Conservation (phyloP, 2,797 vertebrate species). For the Pangasius krempfi region DNA sequence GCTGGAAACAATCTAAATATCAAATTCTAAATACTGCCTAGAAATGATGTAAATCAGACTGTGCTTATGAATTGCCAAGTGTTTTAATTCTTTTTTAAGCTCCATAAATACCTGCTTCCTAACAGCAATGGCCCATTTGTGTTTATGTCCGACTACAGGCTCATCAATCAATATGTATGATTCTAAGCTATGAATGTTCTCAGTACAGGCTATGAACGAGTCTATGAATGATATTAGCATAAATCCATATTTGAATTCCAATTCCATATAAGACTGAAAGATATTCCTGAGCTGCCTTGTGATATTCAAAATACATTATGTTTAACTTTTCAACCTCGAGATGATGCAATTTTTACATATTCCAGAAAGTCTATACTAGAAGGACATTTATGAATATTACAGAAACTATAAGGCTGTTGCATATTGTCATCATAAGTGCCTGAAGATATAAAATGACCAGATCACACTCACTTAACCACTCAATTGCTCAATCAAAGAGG, state of each 20-base stretch:
- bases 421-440: slow-evolving; percentile 5
- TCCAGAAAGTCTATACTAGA: not conserved
- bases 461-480: slow-evolving; percentile 1
- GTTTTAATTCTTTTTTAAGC: not conserved
- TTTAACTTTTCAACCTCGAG: slow-evolving; percentile 3
- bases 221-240: slow-evolving; percentile 26
- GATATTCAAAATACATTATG: slow-evolving; percentile 11
- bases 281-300: not conserved
- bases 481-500: slow-evolving; percentile 7
- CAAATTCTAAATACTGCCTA: not conserved
- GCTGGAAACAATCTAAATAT: not conserved
- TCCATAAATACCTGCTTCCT: slow-evolving; percentile 3
- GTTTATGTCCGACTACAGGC: not conserved
- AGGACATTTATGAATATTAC: not conserved
- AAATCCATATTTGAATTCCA: slow-evolving; percentile 33
- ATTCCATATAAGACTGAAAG: slow-evolving; percentile 5
- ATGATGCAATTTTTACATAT: slow-evolving; percentile 23
- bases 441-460: slow-evolving; percentile 24
- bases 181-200: not conserved
- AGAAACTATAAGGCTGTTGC: not conserved
- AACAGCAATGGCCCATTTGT: not conserved
- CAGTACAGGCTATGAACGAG: not conserved
- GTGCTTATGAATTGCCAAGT: not conserved
- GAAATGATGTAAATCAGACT: not conserved
- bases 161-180: slow-evolving; percentile 16